phyloP scores from a whole-genome alignment of 2,888 invertebrate species.

The Phasia obesa region DNA sequence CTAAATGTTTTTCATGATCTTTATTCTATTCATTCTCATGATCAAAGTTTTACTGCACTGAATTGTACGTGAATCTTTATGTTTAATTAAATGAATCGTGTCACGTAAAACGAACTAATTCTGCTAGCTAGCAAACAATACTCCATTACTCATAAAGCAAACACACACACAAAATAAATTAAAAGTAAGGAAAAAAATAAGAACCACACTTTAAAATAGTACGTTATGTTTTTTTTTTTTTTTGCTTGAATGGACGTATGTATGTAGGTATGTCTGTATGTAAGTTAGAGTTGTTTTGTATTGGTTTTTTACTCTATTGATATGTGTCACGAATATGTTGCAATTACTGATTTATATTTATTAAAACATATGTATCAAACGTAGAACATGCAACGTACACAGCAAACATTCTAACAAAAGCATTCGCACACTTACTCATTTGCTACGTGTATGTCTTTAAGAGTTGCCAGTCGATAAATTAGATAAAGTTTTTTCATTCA shows the following conservation, averaged over 20 bases:
- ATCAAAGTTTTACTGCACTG: constrained; percentile 46
- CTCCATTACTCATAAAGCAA: constrained; percentile 59
- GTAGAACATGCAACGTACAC: constrained; percentile 10
- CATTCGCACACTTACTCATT: constrained; percentile 27
- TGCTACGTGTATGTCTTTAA: constrained; percentile 24
- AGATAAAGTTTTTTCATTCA: too few relatives aligned
- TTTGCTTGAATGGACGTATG: too few relatives aligned
- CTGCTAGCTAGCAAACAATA: constrained; percentile 63
- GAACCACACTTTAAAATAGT: constrained; percentile 14
- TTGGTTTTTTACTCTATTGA: constrained; percentile 22
- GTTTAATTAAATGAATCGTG: constrained; percentile 55
- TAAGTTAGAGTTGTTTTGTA: not conserved
- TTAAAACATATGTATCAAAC: constrained; percentile 72
- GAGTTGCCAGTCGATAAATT: constrained; percentile 46
- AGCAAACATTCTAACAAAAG: constrained; percentile 22
- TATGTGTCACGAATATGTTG: constrained; percentile 65
- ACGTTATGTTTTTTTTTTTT: not conserved
- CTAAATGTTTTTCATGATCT: constrained; percentile 14
- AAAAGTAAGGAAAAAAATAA: constrained; percentile 21
- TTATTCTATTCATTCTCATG: constrained; percentile 10
- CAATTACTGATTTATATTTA: constrained; percentile 78
- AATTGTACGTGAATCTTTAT: constrained; percentile 30
- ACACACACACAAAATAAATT: constrained; percentile 27
- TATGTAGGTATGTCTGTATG: not conserved
- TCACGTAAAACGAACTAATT: constrained; percentile 70